A percentile compares a stretch with the other conserved stretches of the same genome.
These are phyloP conservation scores for Microplitis demolitor DNA, from an alignment of 1,140 invertebrate species.

Conservation along the genomic window DNA sequence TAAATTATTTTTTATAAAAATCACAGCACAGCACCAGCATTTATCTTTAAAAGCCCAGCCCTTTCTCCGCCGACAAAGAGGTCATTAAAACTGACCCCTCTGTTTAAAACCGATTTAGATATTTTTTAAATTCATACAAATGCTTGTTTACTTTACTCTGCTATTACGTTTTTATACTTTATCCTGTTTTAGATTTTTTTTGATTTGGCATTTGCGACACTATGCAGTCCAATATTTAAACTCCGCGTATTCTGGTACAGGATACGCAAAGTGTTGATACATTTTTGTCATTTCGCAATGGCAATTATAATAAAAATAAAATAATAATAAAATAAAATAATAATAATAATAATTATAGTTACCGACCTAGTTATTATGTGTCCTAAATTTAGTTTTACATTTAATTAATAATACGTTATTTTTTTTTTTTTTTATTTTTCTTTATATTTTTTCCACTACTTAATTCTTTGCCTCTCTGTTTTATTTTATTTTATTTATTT, in stretches of 20 bases:
- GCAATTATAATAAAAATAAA: slow-evolving; percentile 36
- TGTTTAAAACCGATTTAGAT: slow-evolving; percentile 4
- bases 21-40: slow-evolving; percentile 59
- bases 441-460: slow-evolving; percentile 21
- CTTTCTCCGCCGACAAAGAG: slow-evolving; percentile 39
- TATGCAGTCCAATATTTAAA: slow-evolving; percentile 39
- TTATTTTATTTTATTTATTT: slow-evolving; percentile 18
- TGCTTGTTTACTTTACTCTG: slow-evolving; percentile 6
- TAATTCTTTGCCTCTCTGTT: slow-evolving; percentile 13
- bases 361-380: slow-evolving; percentile 52
- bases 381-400: slow-evolving; percentile 33
- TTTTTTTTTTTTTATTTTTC: slow-evolving; percentile 24
- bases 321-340: slow-evolving; percentile 43
- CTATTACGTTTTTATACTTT: slow-evolving; percentile 18
- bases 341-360: slow-evolving; percentile 46
- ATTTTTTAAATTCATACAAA: not conserved
- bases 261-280: slow-evolving; percentile 29
- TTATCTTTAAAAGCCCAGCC: slow-evolving; percentile 52
- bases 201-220: slow-evolving; percentile 51
- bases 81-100: slow-evolving; percentile 53
- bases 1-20: slow-evolving; percentile 53
- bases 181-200: slow-evolving; percentile 32
- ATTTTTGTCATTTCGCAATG: slow-evolving; percentile 33
- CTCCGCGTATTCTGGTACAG: slow-evolving; percentile 21
- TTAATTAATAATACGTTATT: slow-evolving; percentile 39